Evolutionary conservation across 2,888 invertebrate species (phyloP), one percentile per base, ranked within the genome.

Genomic region (Nemotelus pantherinus): DNA sequence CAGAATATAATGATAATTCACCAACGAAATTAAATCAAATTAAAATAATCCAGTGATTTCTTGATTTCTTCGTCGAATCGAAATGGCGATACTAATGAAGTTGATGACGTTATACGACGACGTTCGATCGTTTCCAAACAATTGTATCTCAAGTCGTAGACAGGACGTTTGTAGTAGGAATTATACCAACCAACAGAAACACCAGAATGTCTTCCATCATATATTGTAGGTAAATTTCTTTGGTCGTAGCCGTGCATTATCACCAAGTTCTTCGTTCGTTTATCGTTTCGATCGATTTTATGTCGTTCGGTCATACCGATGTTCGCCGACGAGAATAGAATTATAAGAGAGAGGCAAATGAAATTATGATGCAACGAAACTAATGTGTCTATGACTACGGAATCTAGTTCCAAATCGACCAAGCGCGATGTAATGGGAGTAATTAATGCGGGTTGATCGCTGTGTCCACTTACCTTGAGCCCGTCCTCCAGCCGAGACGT

Each of bases 111-210:
- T 25, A 25, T 25, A 25, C 25, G 25, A 25, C 25, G 25, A 25
- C 5, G 63, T 63, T 63, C 9, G 41, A 6, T 41, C 63, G 9
- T 10, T 39, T 65, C 10, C 47, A 65, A 43, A 39, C 65, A 65
- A 65, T 45, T 47, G 41, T 47, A 50, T 50, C 50, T 60, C 60
- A 60, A 6, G 41, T 43, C 41, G 57, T 43, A 10, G 7, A n/a
- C 41, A 43, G 25, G 55, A 71, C 43, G 5, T 43, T 55, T 9
- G 50, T 5, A 10, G 25, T 41, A 55, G 55, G 3, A 7, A 44
- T n/a, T 3, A 45, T 44, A 45, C 72, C 72, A 58, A 72, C 72
- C 72, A 72, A 72, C 72, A 72, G 72, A 72, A 72, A 60, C 53
- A 44, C 60, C 72, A 72, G 72, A 72, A 72, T 72, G 58, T 72